A percentile compares a stretch with the other conserved stretches of the same genome.
These are phyloP conservation scores for Empidonax traillii DNA, from an alignment of 2,113 vertebrate species.

Conservation along the genomic window DNA sequence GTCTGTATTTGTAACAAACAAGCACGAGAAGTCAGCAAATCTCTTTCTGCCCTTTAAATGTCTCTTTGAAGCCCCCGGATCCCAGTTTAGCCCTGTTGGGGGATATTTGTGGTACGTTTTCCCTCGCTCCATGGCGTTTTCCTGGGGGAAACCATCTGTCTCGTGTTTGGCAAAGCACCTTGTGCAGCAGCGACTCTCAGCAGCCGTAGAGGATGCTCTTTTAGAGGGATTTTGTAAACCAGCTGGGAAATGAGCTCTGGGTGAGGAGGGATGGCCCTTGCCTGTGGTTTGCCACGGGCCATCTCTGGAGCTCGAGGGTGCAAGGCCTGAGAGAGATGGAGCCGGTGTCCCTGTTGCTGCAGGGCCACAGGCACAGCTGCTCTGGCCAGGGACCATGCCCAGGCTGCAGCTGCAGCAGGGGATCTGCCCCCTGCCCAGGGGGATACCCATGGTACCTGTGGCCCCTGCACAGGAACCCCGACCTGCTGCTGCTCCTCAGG, in stretches of 20 bases:
- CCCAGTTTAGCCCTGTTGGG: neutral
- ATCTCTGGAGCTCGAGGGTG: rapidly evolving
- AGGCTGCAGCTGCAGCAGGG: neutral
- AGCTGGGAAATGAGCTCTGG: neutral
- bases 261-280: neutral
- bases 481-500: neutral
- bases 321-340: neutral
- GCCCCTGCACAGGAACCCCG: neutral
- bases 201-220: neutral
- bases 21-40: neutral
- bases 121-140: neutral
- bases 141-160: neutral
- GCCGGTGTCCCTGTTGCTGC: neutral
- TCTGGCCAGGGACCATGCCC: neutral
- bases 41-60: neutral
- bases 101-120: neutral
- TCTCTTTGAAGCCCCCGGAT: neutral
- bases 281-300: neutral
- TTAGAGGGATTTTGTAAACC: neutral
- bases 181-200: neutral
- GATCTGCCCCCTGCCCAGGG: too few relatives aligned
- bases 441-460: too few relatives aligned
- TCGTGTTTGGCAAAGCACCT: neutral
- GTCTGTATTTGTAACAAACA: neutral
- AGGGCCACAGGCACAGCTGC: neutral